Base-by-base conservation (phyloP, 2,113 vertebrate species). In the Alces alces region DNA sequence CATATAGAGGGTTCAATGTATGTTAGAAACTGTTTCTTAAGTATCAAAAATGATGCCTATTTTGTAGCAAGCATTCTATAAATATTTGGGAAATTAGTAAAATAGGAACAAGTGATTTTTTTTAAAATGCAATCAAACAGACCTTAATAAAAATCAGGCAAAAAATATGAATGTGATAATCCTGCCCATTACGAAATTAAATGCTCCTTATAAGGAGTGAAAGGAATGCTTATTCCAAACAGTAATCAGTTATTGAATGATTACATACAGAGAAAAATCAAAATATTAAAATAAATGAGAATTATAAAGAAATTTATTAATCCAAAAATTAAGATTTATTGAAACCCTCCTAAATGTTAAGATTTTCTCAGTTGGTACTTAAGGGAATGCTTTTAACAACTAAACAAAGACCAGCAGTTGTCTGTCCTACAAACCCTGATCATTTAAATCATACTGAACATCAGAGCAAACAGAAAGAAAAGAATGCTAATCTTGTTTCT, bases 271-370 rank as follows among this genome's bases (percentile, higher is more conserved):
- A 92, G 45, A 30, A 89, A 93, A 91, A 95, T 88, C 3, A 90
- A 96, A 92, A 61, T 76, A 96, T 83, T 88, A 96, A 94, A 94
- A 73, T 94, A 96, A 93, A 93, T 70, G 39, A 92, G 5, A 94
- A 95, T 25, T 89, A 84, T 21, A 80, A 80, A 96, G 21, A 94
- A 76, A 0, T 28, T 54, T 19, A 83, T 83, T 92, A 16, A 92
- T 70, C 25, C 95, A 17, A 96, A 96, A 79, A 4, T 84, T 23
- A 82, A 86, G 43, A 91, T 33, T 21, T 90, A 7, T 45, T 94
- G 61, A 86, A 93, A 96, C 5, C 61, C 47, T 58, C 12, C 60
- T 84, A 30, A 95, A 88, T 45, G 43, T 87, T 79, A 76, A 76
- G 89, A 79, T 92, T 93, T 45, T 14, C 27, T 90, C 64, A 92